A percentile compares a stretch with the other conserved stretches of the same genome.
Conservation (phyloP, 2,797 vertebrate species). For the Thaleichthys pacificus region DNA sequence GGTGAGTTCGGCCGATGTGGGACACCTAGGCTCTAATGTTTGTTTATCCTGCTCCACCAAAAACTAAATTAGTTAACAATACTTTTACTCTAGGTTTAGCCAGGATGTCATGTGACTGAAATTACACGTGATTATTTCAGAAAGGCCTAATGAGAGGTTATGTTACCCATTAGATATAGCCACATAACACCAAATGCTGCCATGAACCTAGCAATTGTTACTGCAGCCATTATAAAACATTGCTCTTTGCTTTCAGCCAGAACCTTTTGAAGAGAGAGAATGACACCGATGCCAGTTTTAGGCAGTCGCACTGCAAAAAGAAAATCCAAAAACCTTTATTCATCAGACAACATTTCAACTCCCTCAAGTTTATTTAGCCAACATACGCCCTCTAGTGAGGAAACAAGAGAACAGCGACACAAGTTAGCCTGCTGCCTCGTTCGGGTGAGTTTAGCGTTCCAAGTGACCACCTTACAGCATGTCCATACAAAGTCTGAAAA, state of each 20-base stretch:
- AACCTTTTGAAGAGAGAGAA: not conserved
- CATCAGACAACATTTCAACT: conserved; percentile 12
- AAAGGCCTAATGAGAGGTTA: too few relatives aligned
- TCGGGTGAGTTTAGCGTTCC: not conserved
- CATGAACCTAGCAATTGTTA: not conserved
- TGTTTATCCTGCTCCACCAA: too few relatives aligned
- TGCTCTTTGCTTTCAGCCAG: not conserved
- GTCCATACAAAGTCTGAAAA: conserved; percentile 14
- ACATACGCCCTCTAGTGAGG: conserved; percentile 11
- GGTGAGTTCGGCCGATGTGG: too few relatives aligned
- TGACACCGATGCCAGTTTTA: not conserved
- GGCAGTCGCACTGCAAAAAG: conserved; percentile 4
- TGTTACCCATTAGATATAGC: too few relatives aligned
- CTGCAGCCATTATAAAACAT: not conserved
- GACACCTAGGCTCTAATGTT: too few relatives aligned
- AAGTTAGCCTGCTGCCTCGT: not conserved
- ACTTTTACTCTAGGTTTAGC: too few relatives aligned
- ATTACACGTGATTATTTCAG: too few relatives aligned
- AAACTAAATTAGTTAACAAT: too few relatives aligned
- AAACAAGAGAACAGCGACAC: conserved; percentile 1
- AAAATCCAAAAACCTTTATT: conserved; percentile 17
- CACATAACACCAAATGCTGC: too few relatives aligned
- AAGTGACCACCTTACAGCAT: conserved; percentile 15
- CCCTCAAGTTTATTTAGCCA: conserved; percentile 16
- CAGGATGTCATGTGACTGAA: too few relatives aligned